A percentile compares a stretch with the other conserved stretches of the same genome.
Conservation (phyloP, 2,888 invertebrate genomes). For the Ctena decussata region DNA sequence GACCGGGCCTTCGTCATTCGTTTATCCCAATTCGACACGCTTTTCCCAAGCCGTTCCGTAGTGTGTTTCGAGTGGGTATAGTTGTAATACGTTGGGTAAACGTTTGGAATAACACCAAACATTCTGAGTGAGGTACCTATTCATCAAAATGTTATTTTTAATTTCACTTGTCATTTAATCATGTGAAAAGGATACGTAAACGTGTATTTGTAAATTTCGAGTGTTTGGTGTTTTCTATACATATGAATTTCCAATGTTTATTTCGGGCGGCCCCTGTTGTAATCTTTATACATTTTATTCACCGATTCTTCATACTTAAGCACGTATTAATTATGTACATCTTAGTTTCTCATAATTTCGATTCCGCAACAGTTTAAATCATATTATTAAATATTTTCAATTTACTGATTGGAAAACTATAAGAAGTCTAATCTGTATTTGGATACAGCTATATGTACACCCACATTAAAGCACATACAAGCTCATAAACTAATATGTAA, state of each 20-base stretch:
- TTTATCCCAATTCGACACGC: too few species aligned
- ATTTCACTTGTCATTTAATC: constrained; percentile 22
- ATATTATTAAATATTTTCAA: too few species aligned
- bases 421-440: too few species aligned
- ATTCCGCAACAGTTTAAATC: too few species aligned
- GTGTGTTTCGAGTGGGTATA: constrained; percentile 5
- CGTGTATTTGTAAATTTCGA: background rate
- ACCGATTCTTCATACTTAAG: background rate
- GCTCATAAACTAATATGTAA: too few species aligned
- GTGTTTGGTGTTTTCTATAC: background rate
- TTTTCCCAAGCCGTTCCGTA: too few species aligned
- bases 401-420: too few species aligned
- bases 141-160: constrained; percentile 47
- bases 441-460: too few species aligned
- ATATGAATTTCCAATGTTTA: background rate
- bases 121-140: constrained; percentile 47
- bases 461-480: too few species aligned
- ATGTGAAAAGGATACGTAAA: constrained; percentile 10
- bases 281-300: background rate
- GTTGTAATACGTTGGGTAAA: constrained; percentile 46
- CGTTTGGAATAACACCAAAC: constrained; percentile 40
- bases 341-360: too few species aligned
- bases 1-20: too few species aligned
- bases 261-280: background rate
- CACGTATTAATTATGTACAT: background rate